phyloP scores from a whole-genome alignment of 2,113 vertebrate genomes.

The Seriola quinqueradiata region DNA sequence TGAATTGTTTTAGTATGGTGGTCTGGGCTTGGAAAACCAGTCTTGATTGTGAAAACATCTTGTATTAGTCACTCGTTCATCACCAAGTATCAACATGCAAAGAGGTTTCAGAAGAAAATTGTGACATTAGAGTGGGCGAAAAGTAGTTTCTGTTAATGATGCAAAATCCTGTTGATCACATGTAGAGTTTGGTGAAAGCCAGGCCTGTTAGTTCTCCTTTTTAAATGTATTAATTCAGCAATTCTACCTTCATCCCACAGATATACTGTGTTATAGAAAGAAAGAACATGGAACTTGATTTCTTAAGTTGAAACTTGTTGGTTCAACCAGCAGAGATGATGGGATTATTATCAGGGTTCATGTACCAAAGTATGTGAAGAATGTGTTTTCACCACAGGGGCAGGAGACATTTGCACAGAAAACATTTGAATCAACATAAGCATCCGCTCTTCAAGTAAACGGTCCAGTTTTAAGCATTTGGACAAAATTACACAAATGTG shows the following conservation, averaged over 20 bases:
- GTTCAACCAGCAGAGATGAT: slow-evolving; percentile 31
- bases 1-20: not conserved
- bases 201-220: not conserved
- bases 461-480: not conserved
- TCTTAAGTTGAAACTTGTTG: slow-evolving; percentile 8
- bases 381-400: slow-evolving; percentile 50
- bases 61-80: not conserved
- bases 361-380: slow-evolving; percentile 59
- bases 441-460: not conserved
- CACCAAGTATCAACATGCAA: not conserved
- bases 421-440: slow-evolving; percentile 16
- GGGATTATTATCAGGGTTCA: slow-evolving; percentile 48
- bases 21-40: too few relatives aligned
- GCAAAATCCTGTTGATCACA: not conserved
- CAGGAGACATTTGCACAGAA: slow-evolving; percentile 19
- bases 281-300: not conserved
- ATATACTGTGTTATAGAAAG: not conserved
- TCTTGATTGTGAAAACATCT: not conserved
- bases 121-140: not conserved
- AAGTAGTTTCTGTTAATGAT: not conserved
- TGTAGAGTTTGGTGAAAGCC: not conserved
- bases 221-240: not conserved
- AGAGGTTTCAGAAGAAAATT: not conserved
- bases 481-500: not conserved
- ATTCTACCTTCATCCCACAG: not conserved